Evolutionary conservation across 2,888 invertebrate species (phyloP).

Genomic region (Dicycla oo): DNA sequence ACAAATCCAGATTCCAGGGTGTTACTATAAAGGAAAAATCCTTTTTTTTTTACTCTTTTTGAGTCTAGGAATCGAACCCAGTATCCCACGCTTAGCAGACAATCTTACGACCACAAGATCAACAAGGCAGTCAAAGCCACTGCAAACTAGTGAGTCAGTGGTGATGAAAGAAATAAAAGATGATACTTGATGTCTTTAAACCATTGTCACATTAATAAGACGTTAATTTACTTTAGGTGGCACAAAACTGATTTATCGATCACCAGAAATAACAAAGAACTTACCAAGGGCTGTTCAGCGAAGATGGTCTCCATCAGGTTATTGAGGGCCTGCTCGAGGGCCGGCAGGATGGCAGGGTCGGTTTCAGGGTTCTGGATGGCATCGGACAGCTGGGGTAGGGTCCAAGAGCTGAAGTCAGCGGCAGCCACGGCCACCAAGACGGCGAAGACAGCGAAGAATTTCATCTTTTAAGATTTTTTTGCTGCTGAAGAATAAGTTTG

Average conservation of each 20-base stretch:
- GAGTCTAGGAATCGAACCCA: too few species aligned
- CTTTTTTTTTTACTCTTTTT: too few species aligned
- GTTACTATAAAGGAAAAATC: too few species aligned
- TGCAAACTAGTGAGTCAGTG: too few species aligned
- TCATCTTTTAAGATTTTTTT: constrained; percentile 73
- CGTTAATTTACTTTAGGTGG: too few species aligned
- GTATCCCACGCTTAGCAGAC: too few species aligned
- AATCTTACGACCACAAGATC: too few species aligned
- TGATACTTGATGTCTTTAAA: too few species aligned
- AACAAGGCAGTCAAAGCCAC: too few species aligned
- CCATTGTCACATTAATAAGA: too few species aligned
- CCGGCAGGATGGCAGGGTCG: constrained; percentile 69
- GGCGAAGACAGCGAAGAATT: constrained; percentile 79
- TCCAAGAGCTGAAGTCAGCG: constrained; percentile 67
- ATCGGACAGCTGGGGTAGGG: constrained; percentile 72
- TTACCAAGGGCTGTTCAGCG: constrained; percentile 72
- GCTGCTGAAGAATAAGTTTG: constrained; percentile 21
- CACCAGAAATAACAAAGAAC: constrained; percentile 9
- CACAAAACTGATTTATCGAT: not conserved
- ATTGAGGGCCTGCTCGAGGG: constrained; percentile 75
- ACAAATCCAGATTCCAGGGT: too few species aligned
- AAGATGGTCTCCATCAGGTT: constrained; percentile 71
- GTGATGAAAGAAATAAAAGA: too few species aligned
- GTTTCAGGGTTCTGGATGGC: constrained; percentile 75
- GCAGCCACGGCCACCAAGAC: constrained; percentile 72